These are phyloP conservation scores for Crenichthys baileyi DNA, from an alignment of 2,797 vertebrate genomes.

Conservation along the genomic window DNA sequence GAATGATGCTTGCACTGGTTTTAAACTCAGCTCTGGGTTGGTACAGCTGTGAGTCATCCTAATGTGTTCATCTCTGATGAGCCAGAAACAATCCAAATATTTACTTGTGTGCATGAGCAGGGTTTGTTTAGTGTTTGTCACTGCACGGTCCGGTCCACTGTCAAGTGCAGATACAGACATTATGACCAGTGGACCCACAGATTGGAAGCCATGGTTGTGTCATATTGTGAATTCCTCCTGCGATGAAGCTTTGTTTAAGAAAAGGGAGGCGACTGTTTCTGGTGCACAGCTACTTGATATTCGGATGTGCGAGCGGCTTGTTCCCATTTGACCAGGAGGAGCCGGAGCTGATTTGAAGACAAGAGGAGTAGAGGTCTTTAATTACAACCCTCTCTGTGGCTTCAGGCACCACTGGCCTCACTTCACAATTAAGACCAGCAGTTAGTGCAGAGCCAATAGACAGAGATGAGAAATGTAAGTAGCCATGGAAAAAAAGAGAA, in stretches of 20 bases:
- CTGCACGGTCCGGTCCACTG: conserved; percentile 36
- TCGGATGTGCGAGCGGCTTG: conserved; percentile 63
- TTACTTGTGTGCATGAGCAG: conserved; percentile 65
- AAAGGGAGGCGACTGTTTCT: conserved; percentile 20
- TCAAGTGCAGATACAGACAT: conserved; percentile 63
- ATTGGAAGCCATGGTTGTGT: conserved; percentile 30
- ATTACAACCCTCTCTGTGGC: conserved; percentile 72
- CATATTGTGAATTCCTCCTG: conserved; percentile 23
- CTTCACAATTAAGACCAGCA: conserved; percentile 77
- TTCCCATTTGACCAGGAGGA: conserved; percentile 73
- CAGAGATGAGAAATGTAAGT: conserved; percentile 43
- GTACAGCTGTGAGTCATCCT: conserved; percentile 60
- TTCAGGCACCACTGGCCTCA: conserved; percentile 63
- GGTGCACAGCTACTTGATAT: conserved; percentile 73
- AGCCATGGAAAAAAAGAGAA: conserved; percentile 7
- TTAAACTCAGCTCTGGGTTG: conserved; percentile 36
- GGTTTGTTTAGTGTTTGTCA: conserved; percentile 60
- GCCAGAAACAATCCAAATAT: conserved; percentile 64
- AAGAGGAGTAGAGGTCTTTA: conserved; percentile 78
- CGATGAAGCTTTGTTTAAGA: conserved; percentile 36
- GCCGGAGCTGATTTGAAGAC: conserved; percentile 76
- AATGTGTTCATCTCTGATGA: conserved; percentile 64
- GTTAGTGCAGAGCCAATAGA: conserved; percentile 58
- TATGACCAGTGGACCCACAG: conserved; percentile 36
- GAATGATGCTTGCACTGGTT: conserved; percentile 18